These are phyloP conservation scores for Augiades crinisus DNA, from an alignment of 2,888 invertebrate species.

Conservation along the genomic window DNA sequence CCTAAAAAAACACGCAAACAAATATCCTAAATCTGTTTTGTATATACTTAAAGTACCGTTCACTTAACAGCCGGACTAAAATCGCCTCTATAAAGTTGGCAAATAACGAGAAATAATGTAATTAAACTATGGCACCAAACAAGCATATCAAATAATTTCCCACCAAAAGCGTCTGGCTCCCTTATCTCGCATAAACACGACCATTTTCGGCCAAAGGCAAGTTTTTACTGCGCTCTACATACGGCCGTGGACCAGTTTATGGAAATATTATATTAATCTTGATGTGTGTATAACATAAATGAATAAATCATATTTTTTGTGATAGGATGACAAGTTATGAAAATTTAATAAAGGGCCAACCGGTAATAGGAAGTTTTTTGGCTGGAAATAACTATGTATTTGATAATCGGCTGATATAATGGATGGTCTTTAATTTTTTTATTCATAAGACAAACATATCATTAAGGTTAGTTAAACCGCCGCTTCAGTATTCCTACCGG, in stretches of 20 bases:
- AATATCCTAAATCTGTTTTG: no score
- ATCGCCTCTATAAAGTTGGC: no score
- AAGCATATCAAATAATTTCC: conserved; percentile 61
- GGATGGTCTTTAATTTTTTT: not conserved
- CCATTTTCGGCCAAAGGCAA: conserved; percentile 52
- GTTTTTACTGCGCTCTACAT: conserved; percentile 55
- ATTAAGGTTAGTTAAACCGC: not conserved
- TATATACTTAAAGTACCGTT: no score
- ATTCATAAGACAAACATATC: not conserved
- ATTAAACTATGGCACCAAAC: conserved; percentile 41
- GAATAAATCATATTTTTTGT: conserved; percentile 36
- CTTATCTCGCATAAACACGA: conserved; percentile 39
- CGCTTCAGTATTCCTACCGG: not conserved
- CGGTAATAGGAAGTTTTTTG: not conserved
- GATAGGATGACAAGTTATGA: conserved; percentile 10
- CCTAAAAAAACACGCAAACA: no score
- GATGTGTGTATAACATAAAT: conserved; percentile 45
- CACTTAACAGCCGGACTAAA: no score
- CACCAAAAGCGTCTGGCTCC: conserved; percentile 45
- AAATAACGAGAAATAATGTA: conserved; percentile 26
- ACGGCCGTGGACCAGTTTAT: conserved; percentile 48
- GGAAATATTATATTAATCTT: conserved; percentile 57
- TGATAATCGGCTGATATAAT: not conserved
- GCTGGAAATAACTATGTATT: not conserved
- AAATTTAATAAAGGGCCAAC: conserved; percentile 11